Conservation (phyloP, 1,140 invertebrate species). For the Periplaneta americana region DNA sequence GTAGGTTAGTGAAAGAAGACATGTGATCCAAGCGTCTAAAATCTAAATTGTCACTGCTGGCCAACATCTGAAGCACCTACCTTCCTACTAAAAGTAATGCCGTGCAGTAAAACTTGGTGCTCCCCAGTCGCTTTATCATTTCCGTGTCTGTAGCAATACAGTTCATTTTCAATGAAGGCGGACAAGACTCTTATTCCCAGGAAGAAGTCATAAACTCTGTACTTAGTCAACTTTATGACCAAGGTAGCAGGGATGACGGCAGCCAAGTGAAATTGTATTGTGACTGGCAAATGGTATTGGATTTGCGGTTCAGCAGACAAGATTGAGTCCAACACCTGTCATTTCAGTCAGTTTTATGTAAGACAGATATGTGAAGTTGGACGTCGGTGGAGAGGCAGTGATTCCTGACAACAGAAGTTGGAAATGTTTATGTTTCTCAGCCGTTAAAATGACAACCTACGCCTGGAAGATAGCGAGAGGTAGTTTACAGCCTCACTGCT, state of each 20-base stretch:
- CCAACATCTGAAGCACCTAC: too few species aligned
- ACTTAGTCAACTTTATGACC: neutral
- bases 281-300: neutral
- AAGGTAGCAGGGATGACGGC: neutral
- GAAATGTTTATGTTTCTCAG: neutral
- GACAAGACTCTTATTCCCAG: neutral
- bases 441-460: neutral
- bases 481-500: neutral
- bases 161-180: neutral
- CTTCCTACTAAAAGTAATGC: too few species aligned
- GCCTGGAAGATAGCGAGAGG: neutral
- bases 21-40: too few species aligned
- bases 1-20: too few species aligned
- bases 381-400: neutral
- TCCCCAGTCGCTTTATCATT: too few species aligned
- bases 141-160: too few species aligned
- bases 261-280: neutral
- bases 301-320: neutral
- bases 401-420: neutral
- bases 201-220: neutral
- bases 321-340: neutral
- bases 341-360: neutral
- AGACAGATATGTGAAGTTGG: neutral
- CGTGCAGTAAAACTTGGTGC: too few species aligned
- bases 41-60: too few species aligned